Evolutionary conservation across 2,113 vertebrate species (phyloP).

Genomic region (Dipodomys merriami): DNA sequence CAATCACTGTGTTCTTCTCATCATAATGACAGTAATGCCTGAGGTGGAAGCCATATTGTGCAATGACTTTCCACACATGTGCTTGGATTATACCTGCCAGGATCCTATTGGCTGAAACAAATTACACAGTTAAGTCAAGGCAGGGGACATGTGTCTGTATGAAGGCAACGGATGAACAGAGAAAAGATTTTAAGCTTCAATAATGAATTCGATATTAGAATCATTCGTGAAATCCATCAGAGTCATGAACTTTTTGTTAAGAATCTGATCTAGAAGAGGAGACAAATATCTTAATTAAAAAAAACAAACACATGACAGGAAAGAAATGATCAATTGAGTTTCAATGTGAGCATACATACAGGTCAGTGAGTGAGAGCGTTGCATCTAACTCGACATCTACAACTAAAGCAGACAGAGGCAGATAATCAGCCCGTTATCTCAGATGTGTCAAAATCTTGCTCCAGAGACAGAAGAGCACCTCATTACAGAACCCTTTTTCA

Average conservation of each 20-base stretch:
- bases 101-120: background rate
- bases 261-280: background rate
- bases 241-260: background rate
- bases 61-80: background rate
- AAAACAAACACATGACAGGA: background rate
- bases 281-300: background rate
- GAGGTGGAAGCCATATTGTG: accelerated
- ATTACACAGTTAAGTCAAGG: too few relatives aligned
- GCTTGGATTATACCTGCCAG: background rate
- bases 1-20: background rate
- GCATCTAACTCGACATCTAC: background rate
- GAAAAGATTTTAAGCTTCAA: background rate
- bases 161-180: background rate
- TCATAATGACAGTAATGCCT: background rate
- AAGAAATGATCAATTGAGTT: background rate
- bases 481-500: background rate
- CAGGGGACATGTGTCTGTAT: background rate
- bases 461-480: background rate
- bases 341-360: background rate
- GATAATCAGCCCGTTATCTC: background rate
- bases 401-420: background rate
- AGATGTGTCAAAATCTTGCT: background rate
- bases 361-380: too few relatives aligned
- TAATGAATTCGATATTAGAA: background rate
- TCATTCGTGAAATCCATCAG: background rate